These are phyloP conservation scores for Catharus minimus DNA, from an alignment of 2,113 vertebrate species.

Conservation along the genomic window DNA sequence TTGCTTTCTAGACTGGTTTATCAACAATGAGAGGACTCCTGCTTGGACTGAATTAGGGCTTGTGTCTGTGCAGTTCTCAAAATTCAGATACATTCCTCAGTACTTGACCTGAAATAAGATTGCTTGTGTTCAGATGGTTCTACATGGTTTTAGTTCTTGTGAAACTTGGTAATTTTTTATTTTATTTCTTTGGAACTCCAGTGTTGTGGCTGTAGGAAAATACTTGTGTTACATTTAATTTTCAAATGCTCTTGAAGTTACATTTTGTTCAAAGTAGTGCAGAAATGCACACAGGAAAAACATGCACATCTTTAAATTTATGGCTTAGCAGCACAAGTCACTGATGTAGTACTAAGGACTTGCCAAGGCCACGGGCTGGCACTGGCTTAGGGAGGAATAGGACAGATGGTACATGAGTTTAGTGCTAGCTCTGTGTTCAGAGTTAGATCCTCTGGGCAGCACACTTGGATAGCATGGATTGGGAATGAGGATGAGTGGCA, in stretches of 20 bases:
- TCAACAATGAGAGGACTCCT: background rate
- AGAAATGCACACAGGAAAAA: background rate
- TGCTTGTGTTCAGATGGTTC: background rate
- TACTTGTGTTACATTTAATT: background rate
- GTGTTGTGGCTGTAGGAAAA: background rate
- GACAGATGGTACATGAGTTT: background rate
- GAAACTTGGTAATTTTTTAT: background rate
- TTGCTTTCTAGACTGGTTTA: background rate
- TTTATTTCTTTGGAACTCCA: background rate
- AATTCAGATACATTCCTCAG: background rate
- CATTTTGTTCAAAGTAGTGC: background rate
- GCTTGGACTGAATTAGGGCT: background rate
- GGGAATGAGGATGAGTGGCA: background rate
- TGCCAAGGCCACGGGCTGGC: background rate
- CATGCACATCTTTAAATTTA: background rate
- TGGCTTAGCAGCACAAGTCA: background rate
- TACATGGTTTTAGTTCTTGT: background rate
- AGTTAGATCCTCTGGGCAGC: background rate
- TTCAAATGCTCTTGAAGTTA: background rate
- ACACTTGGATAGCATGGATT: background rate
- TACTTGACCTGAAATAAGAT: background rate
- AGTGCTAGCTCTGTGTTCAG: background rate
- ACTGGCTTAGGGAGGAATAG: background rate
- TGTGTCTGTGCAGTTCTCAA: background rate
- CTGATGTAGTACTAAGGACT: background rate